phyloP scores from a whole-genome alignment of 1,140 invertebrate genomes.

The Cephus cinctus region DNA sequence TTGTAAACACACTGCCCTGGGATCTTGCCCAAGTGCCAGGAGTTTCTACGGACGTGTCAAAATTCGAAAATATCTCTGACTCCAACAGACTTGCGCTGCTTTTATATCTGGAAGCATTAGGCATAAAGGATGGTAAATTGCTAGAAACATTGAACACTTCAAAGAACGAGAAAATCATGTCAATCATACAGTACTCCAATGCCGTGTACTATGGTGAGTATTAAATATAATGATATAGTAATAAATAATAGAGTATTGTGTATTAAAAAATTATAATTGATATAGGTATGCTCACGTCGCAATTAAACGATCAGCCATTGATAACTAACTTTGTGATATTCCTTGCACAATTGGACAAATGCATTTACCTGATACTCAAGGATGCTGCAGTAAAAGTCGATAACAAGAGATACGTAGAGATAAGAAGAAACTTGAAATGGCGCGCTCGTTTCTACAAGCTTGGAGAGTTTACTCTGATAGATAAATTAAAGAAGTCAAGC shows the following conservation, averaged over 20 bases:
- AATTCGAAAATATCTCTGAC: not conserved
- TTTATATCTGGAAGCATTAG: conserved; percentile 24
- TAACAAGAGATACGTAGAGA: conserved; percentile 16
- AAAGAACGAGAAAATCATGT: conserved; percentile 23
- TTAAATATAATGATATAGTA: conserved; percentile 9
- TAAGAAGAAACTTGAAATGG: conserved; percentile 50
- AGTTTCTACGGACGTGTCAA: conserved; percentile 2
- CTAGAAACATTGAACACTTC: not conserved
- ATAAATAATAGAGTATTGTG: not conserved
- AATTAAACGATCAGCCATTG: conserved; percentile 55
- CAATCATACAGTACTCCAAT: conserved; percentile 41
- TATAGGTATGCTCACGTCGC: conserved; percentile 47
- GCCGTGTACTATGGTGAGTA: conserved; percentile 36
- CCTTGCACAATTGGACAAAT: conserved; percentile 42
- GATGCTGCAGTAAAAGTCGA: conserved; percentile 20
- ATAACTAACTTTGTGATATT: conserved; percentile 51
- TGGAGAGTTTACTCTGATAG: conserved; percentile 26
- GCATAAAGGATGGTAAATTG: conserved; percentile 1
- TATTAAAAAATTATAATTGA: conserved; percentile 5
- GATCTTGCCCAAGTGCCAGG: conserved; percentile 12
- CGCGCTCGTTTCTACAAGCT: conserved; percentile 49
- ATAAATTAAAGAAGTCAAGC: conserved; percentile 26
- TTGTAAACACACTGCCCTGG: conserved; percentile 21
- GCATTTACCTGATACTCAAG: conserved; percentile 39
- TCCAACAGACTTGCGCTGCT: conserved; percentile 34